Conservation (phyloP, 1,140 invertebrate species). For the Metaphire vulgaris region DNA sequence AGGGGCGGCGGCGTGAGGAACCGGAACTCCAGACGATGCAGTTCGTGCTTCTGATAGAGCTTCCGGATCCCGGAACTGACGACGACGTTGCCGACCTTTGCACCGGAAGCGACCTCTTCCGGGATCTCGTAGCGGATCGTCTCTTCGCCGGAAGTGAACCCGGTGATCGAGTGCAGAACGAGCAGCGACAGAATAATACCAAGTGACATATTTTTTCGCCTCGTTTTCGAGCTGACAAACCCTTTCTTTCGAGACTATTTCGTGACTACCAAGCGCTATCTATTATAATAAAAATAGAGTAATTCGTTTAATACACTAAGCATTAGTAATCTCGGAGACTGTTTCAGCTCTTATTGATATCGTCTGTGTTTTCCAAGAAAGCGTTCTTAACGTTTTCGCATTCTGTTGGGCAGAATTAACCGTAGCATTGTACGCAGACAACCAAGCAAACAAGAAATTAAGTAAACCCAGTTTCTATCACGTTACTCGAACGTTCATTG, state of each 20-base stretch:
- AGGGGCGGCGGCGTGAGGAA: neutral
- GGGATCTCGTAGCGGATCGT: slow-evolving; percentile 17
- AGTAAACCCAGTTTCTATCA: too few relatives aligned
- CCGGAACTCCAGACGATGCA: slow-evolving; percentile 7
- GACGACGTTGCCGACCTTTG: slow-evolving; percentile 24
- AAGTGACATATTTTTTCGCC: neutral
- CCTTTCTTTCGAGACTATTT: neutral
- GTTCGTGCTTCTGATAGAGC: slow-evolving; percentile 4
- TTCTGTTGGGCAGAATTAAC: too few relatives aligned
- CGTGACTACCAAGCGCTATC: neutral
- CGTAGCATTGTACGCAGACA: too few relatives aligned
- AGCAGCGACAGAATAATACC: neutral
- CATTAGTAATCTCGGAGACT: too few relatives aligned
- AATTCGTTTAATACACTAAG: too few relatives aligned
- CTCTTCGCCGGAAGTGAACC: neutral
- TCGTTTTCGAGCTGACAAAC: neutral
- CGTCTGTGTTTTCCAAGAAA: too few relatives aligned
- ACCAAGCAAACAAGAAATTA: too few relatives aligned
- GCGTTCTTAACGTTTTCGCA: too few relatives aligned
- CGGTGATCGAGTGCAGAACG: neutral
- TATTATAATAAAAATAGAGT: too few relatives aligned
- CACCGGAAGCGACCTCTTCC: slow-evolving; percentile 24
- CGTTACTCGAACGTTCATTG: too few relatives aligned
- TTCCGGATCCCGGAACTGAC: slow-evolving; percentile 2
- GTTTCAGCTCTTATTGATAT: too few relatives aligned